Evolutionary conservation across 2,797 vertebrate genomes (phyloP).

Genomic region (Mionectes olivaceus): DNA sequence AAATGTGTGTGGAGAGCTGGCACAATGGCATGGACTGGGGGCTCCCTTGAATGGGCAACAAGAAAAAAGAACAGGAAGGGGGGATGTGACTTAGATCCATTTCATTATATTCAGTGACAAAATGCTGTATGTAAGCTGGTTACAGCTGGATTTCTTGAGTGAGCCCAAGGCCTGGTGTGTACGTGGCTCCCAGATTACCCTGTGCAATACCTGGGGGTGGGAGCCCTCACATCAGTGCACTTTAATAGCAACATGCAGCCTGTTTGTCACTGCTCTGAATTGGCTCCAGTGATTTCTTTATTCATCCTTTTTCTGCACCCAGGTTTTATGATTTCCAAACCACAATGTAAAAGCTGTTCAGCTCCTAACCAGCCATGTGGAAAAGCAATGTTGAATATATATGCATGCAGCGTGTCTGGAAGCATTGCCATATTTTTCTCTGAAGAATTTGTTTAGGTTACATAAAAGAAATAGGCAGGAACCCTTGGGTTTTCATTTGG

Average conservation of each 20-base stretch:
- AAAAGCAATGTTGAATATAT: not conserved
- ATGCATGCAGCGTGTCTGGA: not conserved
- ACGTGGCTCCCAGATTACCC: fast-evolving
- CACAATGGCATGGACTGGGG: not conserved
- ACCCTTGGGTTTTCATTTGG: slow-evolving; percentile 28
- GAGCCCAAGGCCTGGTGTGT: not conserved
- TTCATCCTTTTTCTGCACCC: not conserved
- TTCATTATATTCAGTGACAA: slow-evolving; percentile 17
- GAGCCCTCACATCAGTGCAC: not conserved
- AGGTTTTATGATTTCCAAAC: not conserved
- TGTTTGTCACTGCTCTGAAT: not conserved
- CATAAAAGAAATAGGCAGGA: slow-evolving; percentile 51
- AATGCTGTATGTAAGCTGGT: not conserved
- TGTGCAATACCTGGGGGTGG: fast-evolving
- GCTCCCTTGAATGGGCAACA: not conserved
- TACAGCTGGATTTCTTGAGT: not conserved
- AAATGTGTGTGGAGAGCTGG: not conserved
- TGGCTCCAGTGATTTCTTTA: not conserved
- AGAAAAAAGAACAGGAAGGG: not conserved
- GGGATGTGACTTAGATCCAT: slow-evolving; percentile 18
- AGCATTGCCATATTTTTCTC: slow-evolving; percentile 10
- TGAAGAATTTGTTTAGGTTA: slow-evolving; percentile 51
- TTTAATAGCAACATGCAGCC: not conserved
- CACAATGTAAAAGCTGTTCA: not conserved
- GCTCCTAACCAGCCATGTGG: not conserved